Conservation (phyloP, 2,888 invertebrate species). For the Sepioteuthis lessoniana region DNA sequence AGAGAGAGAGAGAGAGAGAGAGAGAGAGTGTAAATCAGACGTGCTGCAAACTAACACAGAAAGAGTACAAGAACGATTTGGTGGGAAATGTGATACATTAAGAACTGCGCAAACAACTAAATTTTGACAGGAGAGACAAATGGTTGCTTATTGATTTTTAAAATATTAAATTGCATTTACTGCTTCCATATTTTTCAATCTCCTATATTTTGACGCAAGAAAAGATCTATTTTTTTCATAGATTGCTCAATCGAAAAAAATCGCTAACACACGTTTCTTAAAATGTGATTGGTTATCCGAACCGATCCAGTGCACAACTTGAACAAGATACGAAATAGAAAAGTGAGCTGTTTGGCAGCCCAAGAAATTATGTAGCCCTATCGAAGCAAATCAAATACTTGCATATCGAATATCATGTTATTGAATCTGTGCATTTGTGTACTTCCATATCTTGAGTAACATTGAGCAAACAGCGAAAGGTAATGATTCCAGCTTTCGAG, state of each 20-base stretch:
- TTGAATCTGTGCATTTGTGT: conserved; percentile 4
- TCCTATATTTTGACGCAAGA: background rate
- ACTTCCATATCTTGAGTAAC: conserved; percentile 33
- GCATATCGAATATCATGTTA: conserved; percentile 33
- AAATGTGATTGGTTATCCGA: background rate
- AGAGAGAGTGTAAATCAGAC: too few relatives aligned
- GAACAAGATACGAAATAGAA: background rate
- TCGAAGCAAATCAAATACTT: background rate
- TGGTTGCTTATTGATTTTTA: too few relatives aligned
- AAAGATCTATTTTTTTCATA: background rate
- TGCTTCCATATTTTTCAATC: background rate
- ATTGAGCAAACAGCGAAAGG: background rate
- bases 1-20: too few relatives aligned
- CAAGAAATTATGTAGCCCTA: background rate
- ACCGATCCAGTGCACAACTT: background rate
- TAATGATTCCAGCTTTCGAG: background rate
- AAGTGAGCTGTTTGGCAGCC: background rate
- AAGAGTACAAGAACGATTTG: too few relatives aligned
- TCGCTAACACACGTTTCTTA: background rate
- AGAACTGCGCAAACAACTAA: too few relatives aligned
- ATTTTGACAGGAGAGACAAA: too few relatives aligned
- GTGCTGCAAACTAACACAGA: too few relatives aligned
- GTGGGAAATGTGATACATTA: too few relatives aligned
- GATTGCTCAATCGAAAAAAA: background rate
- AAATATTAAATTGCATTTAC: too few relatives aligned